Percentiles rank a stretch among this genome's conserved stretches.
Conservation (phyloP, 2,797 vertebrate genomes). For the Trachops cirrhosus region DNA sequence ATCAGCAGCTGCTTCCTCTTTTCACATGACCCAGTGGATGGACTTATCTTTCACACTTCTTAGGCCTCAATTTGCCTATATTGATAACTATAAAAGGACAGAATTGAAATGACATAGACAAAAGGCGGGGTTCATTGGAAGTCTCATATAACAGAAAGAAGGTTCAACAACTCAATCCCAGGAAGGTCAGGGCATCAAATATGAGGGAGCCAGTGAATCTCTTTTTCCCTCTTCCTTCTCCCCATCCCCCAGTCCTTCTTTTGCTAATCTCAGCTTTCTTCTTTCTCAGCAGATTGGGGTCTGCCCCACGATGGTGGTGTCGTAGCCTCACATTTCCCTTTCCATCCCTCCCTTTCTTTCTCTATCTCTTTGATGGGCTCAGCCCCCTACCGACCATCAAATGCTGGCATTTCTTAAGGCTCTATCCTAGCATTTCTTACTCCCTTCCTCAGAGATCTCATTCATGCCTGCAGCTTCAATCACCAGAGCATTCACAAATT, state of each 20-base stretch:
- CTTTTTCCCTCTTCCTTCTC: neutral
- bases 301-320: neutral
- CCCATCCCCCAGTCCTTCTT: neutral
- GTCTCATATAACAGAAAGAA: neutral
- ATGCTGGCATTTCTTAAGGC: neutral
- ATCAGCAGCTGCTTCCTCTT: neutral
- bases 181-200: neutral
- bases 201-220: neutral
- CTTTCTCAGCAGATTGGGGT: neutral
- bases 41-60: neutral
- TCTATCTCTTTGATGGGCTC: neutral
- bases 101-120: conserved; percentile 10
- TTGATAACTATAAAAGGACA: neutral
- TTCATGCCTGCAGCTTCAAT: neutral
- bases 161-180: neutral
- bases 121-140: neutral
- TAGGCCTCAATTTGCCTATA: neutral
- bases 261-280: neutral
- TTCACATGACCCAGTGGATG: neutral
- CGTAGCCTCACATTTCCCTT: neutral
- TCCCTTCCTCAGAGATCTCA: neutral
- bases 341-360: neutral
- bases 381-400: neutral
- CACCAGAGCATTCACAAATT: neutral
- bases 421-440: neutral